These are phyloP conservation scores for Pegoplata infirma DNA, from an alignment of 2,888 invertebrate genomes.

Conservation along the genomic window DNA sequence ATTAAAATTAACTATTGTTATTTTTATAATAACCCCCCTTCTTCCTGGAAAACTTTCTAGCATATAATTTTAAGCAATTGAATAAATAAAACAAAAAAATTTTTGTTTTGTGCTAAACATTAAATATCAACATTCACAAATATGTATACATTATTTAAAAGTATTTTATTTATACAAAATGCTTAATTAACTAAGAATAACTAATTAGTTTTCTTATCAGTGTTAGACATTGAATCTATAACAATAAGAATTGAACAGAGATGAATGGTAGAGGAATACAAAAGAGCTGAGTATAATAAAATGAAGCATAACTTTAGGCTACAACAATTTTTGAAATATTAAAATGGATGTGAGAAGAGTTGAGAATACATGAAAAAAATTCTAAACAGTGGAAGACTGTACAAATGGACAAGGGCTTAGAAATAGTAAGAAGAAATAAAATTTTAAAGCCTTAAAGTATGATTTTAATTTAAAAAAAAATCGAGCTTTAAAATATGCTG, in stretches of 20 bases:
- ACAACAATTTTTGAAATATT: background rate
- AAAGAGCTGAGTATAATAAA: background rate
- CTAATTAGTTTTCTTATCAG: constrained; percentile 62
- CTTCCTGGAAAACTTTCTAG: too few species aligned
- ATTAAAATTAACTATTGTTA: too few species aligned
- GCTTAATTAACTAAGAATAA: constrained; percentile 62
- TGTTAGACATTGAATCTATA: constrained; percentile 40
- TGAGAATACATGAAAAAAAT: background rate
- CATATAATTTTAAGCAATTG: background rate
- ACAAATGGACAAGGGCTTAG: too few species aligned
- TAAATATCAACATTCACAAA: background rate
- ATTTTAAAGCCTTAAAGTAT: too few species aligned
- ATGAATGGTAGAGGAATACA: background rate
- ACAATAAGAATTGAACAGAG: background rate
- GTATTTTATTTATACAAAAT: constrained; percentile 57
- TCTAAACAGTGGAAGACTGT: too few species aligned
- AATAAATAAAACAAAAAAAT: background rate
- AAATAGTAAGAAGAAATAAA: too few species aligned
- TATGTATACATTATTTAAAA: constrained; percentile 59
- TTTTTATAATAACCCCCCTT: too few species aligned
- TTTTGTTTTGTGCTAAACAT: too few species aligned
- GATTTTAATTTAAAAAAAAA: too few species aligned
- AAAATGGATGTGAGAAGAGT: background rate
- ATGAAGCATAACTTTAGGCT: constrained; percentile 40
- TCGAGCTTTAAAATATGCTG: too few species aligned